A percentile compares a stretch with the other conserved stretches of the same genome.
These are phyloP conservation scores for Actinostola sp. DNA, from an alignment of 92 coral and sea anemone species.

Conservation along the genomic window DNA sequence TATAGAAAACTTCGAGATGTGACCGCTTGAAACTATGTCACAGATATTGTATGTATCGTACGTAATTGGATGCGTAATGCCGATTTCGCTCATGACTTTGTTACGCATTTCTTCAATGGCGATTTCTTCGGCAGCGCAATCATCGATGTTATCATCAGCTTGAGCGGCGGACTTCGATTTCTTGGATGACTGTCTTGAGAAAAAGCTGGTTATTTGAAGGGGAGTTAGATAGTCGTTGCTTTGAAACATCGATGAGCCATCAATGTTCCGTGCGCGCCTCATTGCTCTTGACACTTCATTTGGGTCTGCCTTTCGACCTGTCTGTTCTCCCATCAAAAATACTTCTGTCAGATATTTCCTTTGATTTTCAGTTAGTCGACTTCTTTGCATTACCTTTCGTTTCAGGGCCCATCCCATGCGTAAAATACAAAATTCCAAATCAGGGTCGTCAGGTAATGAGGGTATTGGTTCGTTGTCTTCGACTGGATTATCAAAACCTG, in stretches of 20 bases:
- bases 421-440: too few relatives aligned
- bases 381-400: neutral
- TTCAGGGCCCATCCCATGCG: conserved; percentile 15
- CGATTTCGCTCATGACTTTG: too few relatives aligned
- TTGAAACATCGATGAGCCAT: neutral
- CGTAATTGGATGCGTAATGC: too few relatives aligned
- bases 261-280: neutral
- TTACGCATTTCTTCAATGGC: too few relatives aligned
- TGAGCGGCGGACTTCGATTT: too few relatives aligned
- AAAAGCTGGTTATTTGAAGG: neutral
- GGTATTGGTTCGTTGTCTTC: neutral
- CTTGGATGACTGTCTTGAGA: too few relatives aligned
- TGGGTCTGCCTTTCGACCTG: conserved; percentile 13
- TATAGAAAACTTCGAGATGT: too few relatives aligned
- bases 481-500: neutral
- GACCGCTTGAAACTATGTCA: too few relatives aligned
- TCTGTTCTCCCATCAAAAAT: conserved; percentile 4
- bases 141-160: too few relatives aligned
- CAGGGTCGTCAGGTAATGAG: neutral
- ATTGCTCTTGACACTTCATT: neutral
- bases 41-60: too few relatives aligned
- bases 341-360: conserved; percentile 4
- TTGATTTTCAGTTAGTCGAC: neutral
- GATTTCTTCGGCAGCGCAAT: too few relatives aligned
- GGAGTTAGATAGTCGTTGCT: neutral